phyloP scores from a whole-genome alignment of 2,113 vertebrate species.

The Aegithalos caudatus region DNA sequence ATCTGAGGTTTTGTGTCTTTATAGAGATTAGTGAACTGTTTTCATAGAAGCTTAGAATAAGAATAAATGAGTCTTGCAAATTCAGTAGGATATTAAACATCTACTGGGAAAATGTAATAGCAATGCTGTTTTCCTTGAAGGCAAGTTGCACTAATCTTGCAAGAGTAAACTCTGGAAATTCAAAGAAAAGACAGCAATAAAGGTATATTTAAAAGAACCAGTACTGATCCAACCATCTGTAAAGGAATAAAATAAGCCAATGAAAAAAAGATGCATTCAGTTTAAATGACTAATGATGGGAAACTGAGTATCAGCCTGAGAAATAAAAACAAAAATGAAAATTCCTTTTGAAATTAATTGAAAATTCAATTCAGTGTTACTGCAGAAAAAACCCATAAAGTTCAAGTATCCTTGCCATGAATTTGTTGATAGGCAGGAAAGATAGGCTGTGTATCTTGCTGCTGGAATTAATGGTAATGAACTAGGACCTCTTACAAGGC shows the following conservation, averaged over 20 bases:
- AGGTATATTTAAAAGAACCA: neutral
- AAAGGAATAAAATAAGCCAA: neutral
- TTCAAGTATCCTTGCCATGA: neutral
- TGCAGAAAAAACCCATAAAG: slow-evolving; percentile 6
- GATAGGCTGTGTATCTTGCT: neutral
- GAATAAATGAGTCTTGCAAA: neutral
- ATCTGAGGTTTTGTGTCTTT: neutral
- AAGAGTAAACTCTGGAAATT: neutral
- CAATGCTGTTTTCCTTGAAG: neutral
- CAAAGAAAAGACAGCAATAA: neutral
- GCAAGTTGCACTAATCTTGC: neutral
- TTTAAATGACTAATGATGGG: neutral
- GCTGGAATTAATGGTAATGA: neutral
- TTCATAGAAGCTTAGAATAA: neutral
- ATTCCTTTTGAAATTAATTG: neutral
- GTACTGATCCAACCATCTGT: neutral
- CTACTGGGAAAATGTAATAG: neutral
- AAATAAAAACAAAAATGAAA: slow-evolving; percentile 6
- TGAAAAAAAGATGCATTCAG: neutral
- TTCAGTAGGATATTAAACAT: neutral
- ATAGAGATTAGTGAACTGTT: neutral
- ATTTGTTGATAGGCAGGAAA: neutral
- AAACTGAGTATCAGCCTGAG: neutral
- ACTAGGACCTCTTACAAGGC: neutral
- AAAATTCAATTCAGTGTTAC: neutral